Evolutionary conservation across 2,888 invertebrate genomes (phyloP), one percentile per base, ranked within the genome.

Genomic region (Caenorhabditis doughertyi): DNA sequence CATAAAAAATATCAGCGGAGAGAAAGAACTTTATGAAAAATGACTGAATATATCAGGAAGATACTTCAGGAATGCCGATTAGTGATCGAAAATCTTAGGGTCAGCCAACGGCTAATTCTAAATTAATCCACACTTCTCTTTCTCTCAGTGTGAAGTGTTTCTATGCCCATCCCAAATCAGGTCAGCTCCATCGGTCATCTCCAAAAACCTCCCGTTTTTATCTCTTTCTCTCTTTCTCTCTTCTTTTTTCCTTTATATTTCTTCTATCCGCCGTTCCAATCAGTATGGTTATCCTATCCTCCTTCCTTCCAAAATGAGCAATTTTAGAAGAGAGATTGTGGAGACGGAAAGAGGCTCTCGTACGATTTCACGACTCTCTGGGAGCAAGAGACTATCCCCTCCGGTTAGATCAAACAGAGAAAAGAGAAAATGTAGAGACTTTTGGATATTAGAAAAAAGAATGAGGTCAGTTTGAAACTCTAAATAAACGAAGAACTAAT

Each of bases 301-400:
- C 65, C 4, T 21, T 16, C 39, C 55, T 18, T 55, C 55, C 65
- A 74, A 65, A 73, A 58, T 42, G 72, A 62, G 72, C 72, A 51
- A 39, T 67, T 53, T 21, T 58, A 18, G 29, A 25, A 60, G 42
- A 60, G 42, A 27, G 18, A 35, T 35, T 35, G 53, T 32, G 62
- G 42, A 27, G 44, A 42, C 53, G 42, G 25, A 42, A 27, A 32
- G 53, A 16, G 21, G 72, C 71, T 80, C 72, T 79, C 72, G 58
- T 72, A 72, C 58, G 53, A 58, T 77, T 77, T 77, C 77, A 77
- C 77, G 77, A 77, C 77, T 77, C 77, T 58, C 65, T 56, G 74
- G 25, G 47, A 47, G 67, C 55, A 32, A 51, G 65, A 47, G 21
- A 44, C 42, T 29, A 29, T 21, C 49, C 44, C 47, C 47, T 25